These are phyloP conservation scores for Calliphora vomitoria DNA, from an alignment of 2,888 invertebrate species.

Conservation along the genomic window DNA sequence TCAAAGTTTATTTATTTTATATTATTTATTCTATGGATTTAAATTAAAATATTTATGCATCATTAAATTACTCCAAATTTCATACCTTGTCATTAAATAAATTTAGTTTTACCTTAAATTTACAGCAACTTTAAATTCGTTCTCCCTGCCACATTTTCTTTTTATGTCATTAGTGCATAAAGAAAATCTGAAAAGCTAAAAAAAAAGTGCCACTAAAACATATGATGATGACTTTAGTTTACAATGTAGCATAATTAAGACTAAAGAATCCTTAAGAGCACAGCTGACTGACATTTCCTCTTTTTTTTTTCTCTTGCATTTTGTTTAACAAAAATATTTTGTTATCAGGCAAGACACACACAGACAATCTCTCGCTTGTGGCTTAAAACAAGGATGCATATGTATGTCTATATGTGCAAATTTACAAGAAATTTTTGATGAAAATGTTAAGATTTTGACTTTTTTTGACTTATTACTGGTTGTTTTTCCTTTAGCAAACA, in stretches of 20 bases:
- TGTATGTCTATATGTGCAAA: not conserved
- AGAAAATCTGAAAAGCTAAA: not conserved
- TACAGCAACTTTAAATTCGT: not conserved
- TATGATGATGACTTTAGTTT: conserved; percentile 60
- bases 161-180: conserved; percentile 32
- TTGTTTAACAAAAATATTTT: conserved; percentile 27
- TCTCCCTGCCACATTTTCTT: not conserved
- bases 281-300: conserved; percentile 29
- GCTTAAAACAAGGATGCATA: not conserved
- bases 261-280: conserved; percentile 51
- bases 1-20: no score
- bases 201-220: conserved; percentile 8
- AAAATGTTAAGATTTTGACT: conserved; percentile 53
- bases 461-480: not conserved
- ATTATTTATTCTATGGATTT: no score
- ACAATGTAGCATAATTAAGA: conserved; percentile 70
- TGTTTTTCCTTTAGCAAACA: conserved; percentile 6
- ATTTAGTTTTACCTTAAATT: not conserved
- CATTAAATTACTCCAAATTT: no score
- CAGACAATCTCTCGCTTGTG: not conserved
- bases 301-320: not conserved
- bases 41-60: no score
- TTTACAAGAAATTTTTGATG: conserved; percentile 41
- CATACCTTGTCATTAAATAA: no score
- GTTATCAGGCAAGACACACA: conserved; percentile 7